Base-by-base conservation (phyloP, 2,113 vertebrate genomes). In the Tachysurus vachellii region DNA sequence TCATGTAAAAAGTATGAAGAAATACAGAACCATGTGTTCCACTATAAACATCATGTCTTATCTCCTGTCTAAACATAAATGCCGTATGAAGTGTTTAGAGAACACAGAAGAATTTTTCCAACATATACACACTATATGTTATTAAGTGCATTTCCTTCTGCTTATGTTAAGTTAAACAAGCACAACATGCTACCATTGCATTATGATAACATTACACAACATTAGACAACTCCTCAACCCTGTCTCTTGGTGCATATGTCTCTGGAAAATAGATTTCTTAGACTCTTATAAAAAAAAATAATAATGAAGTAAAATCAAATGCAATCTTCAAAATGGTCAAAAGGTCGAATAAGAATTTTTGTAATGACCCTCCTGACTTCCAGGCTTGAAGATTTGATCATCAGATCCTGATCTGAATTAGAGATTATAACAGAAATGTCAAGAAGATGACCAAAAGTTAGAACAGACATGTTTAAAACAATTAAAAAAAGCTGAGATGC, bases 1-100 rank as follows among this genome's bases (percentile, higher is more conserved):
- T 85, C 53, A 88, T 57, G 75, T 66, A 28, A 21, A 80, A 86
- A 82, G 71, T 50, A 73, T 84, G 73, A 11, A 79, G 53, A 83
- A 54, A 79, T 53, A 54, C 83, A 80, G 73, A 86, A 80, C 42
- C 44, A 66, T 31, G 53, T 73, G 73, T 82, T 86, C 62, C 9
- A 26, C 47, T 68, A 44, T 79, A 82, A 85, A 83, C 42, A 87
- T 12, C 13, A 47, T 42, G 50, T 54, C 61, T 19, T 36, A 47
- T 44, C 28, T 23, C 61, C 26, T 36, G 31, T 54, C 28, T 23
- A 82, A 62, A 21, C 21, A 23, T 64, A 68, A 47, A 56, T 71
- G 53, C 50, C 50, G 54, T 59, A 56, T 83, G 53, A 44, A 80
- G 56, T 83, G 86, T 76, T 76, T 83, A 76, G 11, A 62, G 36